phyloP scores from a whole-genome alignment of 2,113 vertebrate genomes.

The Menidia beryllina region DNA sequence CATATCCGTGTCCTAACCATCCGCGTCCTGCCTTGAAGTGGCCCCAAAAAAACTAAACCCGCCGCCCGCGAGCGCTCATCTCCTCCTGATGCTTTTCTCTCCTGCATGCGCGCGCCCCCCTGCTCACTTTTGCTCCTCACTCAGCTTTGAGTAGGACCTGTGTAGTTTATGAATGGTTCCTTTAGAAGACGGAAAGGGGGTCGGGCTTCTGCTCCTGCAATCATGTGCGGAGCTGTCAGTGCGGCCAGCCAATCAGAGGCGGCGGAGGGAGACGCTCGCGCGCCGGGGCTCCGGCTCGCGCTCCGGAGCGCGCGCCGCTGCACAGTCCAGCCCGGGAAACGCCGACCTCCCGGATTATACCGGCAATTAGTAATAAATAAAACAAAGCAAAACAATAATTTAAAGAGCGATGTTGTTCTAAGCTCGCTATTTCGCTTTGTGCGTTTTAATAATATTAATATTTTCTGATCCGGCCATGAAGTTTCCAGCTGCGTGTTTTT shows the following conservation, averaged over 20 bases:
- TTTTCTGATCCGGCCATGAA: slow-evolving; percentile 27
- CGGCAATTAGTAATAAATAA: too few relatives aligned
- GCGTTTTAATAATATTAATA: slow-evolving; percentile 13
- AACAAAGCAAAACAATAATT: slow-evolving; percentile 21
- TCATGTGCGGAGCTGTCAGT: slow-evolving; percentile 92
- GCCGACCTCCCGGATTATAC: slow-evolving; percentile 22
- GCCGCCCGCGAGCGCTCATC: slow-evolving; percentile 82
- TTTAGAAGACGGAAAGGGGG: slow-evolving; percentile 84
- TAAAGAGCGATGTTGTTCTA: slow-evolving; percentile 20
- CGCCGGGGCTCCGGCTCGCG: slow-evolving; percentile 50
- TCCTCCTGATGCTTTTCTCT: slow-evolving; percentile 77
- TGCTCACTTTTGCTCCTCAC: slow-evolving; percentile 78
- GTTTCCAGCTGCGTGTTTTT: slow-evolving; percentile 17
- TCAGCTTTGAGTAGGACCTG: slow-evolving; percentile 83
- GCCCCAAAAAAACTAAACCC: slow-evolving; percentile 80
- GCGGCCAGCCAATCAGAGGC: slow-evolving; percentile 85
- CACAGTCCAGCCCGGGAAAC: slow-evolving; percentile 37
- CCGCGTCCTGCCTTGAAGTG: slow-evolving; percentile 72
- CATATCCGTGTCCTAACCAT: slow-evolving; percentile 57
- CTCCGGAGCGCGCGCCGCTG: slow-evolving; percentile 57
- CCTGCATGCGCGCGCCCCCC: slow-evolving; percentile 63
- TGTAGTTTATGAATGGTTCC: slow-evolving; percentile 98
- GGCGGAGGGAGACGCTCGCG: slow-evolving; percentile 22
- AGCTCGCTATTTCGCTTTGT: neutral
- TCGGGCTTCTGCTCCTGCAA: slow-evolving; percentile 88